Evolutionary conservation across 2,797 vertebrate genomes (phyloP).

Genomic region (Eulemur coronatus): DNA sequence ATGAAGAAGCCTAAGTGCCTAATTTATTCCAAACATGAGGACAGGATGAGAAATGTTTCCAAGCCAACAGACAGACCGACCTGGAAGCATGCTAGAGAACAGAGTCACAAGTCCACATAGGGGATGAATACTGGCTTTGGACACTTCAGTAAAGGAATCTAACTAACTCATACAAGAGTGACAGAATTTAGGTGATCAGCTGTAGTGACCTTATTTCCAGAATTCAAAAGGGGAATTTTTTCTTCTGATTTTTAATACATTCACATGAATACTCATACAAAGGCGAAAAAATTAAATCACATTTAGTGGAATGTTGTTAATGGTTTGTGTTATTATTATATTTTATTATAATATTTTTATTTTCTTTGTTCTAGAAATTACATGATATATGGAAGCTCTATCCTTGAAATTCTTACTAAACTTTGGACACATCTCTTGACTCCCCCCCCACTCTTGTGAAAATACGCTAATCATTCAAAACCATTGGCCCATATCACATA

Average conservation of each 20-base stretch:
- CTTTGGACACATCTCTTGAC: not conserved
- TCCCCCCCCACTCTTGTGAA: not conserved
- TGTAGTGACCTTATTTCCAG: not conserved
- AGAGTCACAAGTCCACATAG: not conserved
- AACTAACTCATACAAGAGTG: not conserved
- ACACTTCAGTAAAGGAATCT: not conserved
- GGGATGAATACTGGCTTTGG: not conserved
- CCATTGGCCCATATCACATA: not conserved
- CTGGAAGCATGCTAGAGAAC: not conserved
- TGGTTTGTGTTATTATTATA: not conserved
- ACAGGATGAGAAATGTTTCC: not conserved
- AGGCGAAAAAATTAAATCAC: not conserved
- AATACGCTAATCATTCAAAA: not conserved
- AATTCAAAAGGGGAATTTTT: not conserved
- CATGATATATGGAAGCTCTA: not conserved
- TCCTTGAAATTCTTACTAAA: not conserved
- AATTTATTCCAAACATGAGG: constrained; percentile 32
- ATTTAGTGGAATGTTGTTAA: not conserved
- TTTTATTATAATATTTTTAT: not conserved
- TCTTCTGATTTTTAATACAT: not conserved
- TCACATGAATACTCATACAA: not conserved
- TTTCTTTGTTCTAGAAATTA: constrained; percentile 4
- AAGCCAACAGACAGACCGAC: not conserved
- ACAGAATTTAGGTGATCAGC: not conserved
- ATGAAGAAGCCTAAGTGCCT: not conserved